Evolutionary conservation across 2,888 invertebrate genomes (phyloP).

Genomic region (Dryococelus australis): DNA sequence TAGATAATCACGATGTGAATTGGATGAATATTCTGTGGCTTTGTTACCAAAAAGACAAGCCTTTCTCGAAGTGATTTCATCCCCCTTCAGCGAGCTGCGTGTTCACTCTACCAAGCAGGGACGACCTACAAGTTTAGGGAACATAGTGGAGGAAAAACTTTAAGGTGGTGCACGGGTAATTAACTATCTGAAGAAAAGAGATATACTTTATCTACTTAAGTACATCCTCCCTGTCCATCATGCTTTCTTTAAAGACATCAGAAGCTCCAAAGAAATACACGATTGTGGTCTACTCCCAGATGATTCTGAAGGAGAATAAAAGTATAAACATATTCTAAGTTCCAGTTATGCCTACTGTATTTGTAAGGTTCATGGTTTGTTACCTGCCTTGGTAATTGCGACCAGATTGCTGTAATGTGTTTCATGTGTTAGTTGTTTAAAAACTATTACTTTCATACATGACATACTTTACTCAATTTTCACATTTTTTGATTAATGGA

Average conservation of each 20-base stretch:
- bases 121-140: neutral
- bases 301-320: neutral
- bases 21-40: neutral
- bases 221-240: slow-evolving; percentile 7
- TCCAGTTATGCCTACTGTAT: too few species aligned
- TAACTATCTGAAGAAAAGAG: slow-evolving; percentile 12
- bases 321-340: too few species aligned
- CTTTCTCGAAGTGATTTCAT: neutral
- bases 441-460: too few species aligned
- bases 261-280: neutral
- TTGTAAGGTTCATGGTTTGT: too few species aligned
- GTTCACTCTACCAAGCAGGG: neutral
- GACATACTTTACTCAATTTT: too few species aligned
- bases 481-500: too few species aligned
- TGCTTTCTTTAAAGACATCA: neutral
- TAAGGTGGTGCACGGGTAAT: neutral
- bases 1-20: neutral
- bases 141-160: neutral
- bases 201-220: neutral
- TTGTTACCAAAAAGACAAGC: neutral
- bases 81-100: neutral
- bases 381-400: too few species aligned
- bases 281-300: neutral
- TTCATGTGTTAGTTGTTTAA: too few species aligned
- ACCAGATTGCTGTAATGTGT: too few species aligned